These are phyloP conservation scores for Sarcophaga caerulescens DNA, from an alignment of 2,888 invertebrate genomes.

Conservation along the genomic window DNA sequence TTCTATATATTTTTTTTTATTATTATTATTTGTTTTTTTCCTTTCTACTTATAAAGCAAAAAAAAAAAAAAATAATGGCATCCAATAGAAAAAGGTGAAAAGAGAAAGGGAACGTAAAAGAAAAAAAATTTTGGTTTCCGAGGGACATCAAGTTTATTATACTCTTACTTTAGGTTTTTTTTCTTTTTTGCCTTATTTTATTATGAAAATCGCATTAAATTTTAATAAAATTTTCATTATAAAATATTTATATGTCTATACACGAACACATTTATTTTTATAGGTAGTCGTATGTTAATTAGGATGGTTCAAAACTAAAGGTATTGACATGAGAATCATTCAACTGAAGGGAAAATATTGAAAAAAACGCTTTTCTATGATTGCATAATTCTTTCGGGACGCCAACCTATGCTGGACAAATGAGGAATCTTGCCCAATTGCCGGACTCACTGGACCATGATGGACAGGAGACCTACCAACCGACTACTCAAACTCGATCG, in stretches of 20 bases:
- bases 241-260: neutral
- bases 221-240: slow-evolving; percentile 1
- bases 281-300: too few species aligned
- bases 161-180: slow-evolving; percentile 8
- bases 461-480: too few species aligned
- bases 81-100: neutral
- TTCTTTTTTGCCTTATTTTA: neutral
- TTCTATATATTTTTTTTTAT: too few species aligned
- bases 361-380: too few species aligned
- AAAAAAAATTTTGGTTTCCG: neutral
- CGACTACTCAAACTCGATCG: too few species aligned
- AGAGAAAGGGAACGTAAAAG: neutral
- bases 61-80: neutral
- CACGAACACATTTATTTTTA: neutral
- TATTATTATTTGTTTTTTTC: neutral
- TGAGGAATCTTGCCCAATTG: too few species aligned
- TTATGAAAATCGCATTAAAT: slow-evolving; percentile 1
- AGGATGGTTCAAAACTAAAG: too few species aligned
- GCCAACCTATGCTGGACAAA: too few species aligned
- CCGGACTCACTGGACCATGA: too few species aligned
- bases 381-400: too few species aligned
- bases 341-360: too few species aligned
- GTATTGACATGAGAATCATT: too few species aligned
- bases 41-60: neutral
- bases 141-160: neutral